Evolutionary conservation across 2,797 vertebrate genomes (phyloP).

Genomic region (Miichthys miiuy): DNA sequence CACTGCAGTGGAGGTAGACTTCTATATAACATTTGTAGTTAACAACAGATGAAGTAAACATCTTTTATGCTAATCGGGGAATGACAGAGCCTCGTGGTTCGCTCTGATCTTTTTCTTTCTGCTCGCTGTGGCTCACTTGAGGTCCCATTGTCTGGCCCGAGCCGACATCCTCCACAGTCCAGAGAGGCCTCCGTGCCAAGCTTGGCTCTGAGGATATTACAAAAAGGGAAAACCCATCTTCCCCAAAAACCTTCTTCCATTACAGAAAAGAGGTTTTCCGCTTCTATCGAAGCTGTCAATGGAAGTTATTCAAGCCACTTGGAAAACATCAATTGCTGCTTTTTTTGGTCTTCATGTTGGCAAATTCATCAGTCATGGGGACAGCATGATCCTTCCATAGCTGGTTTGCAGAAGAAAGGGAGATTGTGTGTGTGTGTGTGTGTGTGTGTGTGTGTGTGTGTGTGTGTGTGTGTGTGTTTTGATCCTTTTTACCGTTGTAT

Average conservation of each 20-base stretch:
- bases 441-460: constrained; percentile 33
- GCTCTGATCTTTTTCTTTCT: constrained; percentile 58
- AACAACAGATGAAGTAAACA: constrained; percentile 46
- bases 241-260: constrained; percentile 69
- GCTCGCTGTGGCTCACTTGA: constrained; percentile 52
- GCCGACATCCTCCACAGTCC: constrained; percentile 50
- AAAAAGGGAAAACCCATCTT: constrained; percentile 71
- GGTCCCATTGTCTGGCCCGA: constrained; percentile 55
- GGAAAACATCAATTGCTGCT: constrained; percentile 65
- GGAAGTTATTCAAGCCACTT: constrained; percentile 72
- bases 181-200: constrained; percentile 64
- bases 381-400: constrained; percentile 53
- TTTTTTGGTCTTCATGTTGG: constrained; percentile 70
- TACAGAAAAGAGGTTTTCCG: constrained; percentile 72
- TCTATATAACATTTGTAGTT: constrained; percentile 37
- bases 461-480: constrained; percentile 29
- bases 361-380: constrained; percentile 53
- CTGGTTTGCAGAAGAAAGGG: constrained; percentile 56
- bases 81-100: constrained; percentile 46
- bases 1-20: constrained; percentile 18
- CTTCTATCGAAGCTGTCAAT: constrained; percentile 70
- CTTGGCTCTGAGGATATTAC: constrained; percentile 63
- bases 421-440: constrained; percentile 31
- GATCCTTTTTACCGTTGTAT: constrained; percentile 37
- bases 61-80: constrained; percentile 61